These are phyloP conservation scores for Exocentrus adspersus DNA, from an alignment of 2,888 invertebrate genomes.

Conservation along the genomic window DNA sequence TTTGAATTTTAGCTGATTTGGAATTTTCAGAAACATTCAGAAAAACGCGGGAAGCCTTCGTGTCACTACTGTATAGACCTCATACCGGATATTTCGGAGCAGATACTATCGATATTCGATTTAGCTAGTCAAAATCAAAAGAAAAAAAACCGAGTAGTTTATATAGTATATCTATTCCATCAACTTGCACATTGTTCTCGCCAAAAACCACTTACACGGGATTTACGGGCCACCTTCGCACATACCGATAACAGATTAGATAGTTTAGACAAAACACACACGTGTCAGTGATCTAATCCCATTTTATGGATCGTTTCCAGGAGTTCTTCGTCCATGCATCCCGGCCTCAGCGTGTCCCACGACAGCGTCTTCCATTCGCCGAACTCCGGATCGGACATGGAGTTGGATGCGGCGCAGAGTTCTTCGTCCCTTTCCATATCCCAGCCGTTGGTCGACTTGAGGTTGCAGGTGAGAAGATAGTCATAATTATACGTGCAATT, in stretches of 20 bases:
- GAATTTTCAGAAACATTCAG: too few relatives aligned
- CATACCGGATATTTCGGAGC: too few relatives aligned
- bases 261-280: background rate
- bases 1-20: too few relatives aligned
- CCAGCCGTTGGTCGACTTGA: slow-evolving; percentile 58
- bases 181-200: too few relatives aligned
- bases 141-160: too few relatives aligned
- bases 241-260: slow-evolving; percentile 13
- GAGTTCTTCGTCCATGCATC: slow-evolving; percentile 62
- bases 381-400: slow-evolving; percentile 66
- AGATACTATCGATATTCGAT: too few relatives aligned
- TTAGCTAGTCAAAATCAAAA: too few relatives aligned
- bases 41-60: too few relatives aligned
- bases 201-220: background rate
- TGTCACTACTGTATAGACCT: too few relatives aligned
- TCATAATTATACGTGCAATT: background rate
- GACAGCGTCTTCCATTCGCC: slow-evolving; percentile 90
- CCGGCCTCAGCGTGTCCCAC: slow-evolving; percentile 83
- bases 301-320: slow-evolving; percentile 46
- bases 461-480: slow-evolving; percentile 57
- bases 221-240: background rate
- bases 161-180: too few relatives aligned
- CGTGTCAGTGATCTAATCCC: background rate
- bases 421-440: slow-evolving; percentile 63
- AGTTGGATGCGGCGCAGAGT: slow-evolving; percentile 65